Conservation (phyloP, 2,113 vertebrate species). For the Ascaphus truei region DNA sequence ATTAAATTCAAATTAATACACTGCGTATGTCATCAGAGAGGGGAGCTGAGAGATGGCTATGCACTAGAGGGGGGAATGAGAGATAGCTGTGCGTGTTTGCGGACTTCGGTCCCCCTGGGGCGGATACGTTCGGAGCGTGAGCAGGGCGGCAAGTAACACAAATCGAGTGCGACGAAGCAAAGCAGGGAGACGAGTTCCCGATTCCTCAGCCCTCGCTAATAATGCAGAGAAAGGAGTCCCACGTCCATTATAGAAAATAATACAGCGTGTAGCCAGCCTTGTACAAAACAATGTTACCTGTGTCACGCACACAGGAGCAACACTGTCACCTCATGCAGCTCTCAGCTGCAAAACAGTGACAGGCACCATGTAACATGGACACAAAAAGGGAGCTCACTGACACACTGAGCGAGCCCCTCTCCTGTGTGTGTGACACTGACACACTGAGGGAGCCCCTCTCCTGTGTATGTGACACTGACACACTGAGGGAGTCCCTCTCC, state of each 20-base stretch:
- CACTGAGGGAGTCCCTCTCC: not conserved
- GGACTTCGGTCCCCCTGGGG: too few species aligned
- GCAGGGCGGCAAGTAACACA: not conserved
- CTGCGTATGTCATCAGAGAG: too few species aligned
- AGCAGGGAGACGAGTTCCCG: not conserved
- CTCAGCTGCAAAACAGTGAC: not conserved
- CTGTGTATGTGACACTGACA: not conserved
- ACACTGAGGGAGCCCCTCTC: not conserved
- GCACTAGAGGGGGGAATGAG: too few species aligned
- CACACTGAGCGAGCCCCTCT: not conserved
- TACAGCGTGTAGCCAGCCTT: not conserved
- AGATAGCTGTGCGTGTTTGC: not conserved
- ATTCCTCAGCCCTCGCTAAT: conserved; percentile 3
- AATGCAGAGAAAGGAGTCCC: not conserved
- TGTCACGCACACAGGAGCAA: not conserved
- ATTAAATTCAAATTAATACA: too few species aligned
- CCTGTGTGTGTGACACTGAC: not conserved
- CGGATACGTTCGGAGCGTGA: not conserved
- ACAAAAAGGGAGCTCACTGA: too few species aligned
- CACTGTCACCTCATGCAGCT: not conserved
- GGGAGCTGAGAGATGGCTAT: not conserved
- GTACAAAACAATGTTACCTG: not conserved
- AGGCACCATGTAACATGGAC: too few species aligned
- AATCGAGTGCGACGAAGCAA: not conserved
- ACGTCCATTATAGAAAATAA: conserved; percentile 13